Conservation (phyloP, 2,113 vertebrate genomes). For the Megaleporinus macrocephalus region DNA sequence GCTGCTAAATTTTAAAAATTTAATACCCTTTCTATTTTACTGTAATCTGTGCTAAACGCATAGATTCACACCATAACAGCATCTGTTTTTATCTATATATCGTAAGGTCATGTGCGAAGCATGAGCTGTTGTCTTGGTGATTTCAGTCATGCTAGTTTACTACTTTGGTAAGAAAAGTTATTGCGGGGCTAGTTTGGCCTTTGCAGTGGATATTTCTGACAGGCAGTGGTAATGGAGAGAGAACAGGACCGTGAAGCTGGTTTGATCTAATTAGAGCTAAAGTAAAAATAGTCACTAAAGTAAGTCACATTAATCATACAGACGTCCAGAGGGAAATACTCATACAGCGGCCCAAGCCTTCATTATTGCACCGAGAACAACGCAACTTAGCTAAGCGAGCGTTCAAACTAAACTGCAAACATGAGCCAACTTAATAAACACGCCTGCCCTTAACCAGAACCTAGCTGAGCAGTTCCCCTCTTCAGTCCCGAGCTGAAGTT, state of each 20-base stretch:
- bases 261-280: neutral
- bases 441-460: neutral
- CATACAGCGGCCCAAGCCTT: neutral
- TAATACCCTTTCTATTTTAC: too few relatives aligned
- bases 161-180: neutral
- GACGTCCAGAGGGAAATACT: neutral
- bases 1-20: too few relatives aligned
- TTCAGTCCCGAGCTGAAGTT: too few relatives aligned
- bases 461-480: neutral
- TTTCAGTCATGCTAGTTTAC: neutral
- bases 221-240: neutral
- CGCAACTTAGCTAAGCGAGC: neutral
- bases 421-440: neutral
- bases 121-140: too few relatives aligned
- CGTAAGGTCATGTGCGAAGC: too few relatives aligned
- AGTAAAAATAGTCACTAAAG: conserved; percentile 6
- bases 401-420: neutral
- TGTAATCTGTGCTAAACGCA: too few relatives aligned
- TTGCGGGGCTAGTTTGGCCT: neutral
- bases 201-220: neutral
- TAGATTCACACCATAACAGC: too few relatives aligned
- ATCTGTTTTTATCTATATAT: too few relatives aligned
- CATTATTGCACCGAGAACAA: neutral
- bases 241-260: neutral
- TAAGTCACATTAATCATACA: conserved; percentile 13